Base-by-base conservation (phyloP, 1,140 invertebrate species). In the Drosophila repleta region DNA sequence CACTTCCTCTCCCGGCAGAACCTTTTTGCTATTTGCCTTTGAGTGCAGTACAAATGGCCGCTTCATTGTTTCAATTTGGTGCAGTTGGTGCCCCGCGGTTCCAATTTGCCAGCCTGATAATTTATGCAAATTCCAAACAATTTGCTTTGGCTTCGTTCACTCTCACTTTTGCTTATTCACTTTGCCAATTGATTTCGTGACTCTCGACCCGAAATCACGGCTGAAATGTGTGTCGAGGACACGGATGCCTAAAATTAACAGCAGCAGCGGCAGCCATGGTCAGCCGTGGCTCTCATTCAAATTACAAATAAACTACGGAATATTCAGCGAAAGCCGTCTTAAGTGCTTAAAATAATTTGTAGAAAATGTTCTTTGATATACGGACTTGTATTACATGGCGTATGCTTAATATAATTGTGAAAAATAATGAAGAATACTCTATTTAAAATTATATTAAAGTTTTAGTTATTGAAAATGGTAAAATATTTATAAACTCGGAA, bases 111-210 rank as follows among this genome's bases (percentile, higher is more conserved):
- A 35, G 32, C 37, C 58, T 55, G 70, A 84, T 84, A 87, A 84
- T 81, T 84, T 87, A 84, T 87, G 81, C 82, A 87, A 55, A 76
- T 74, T 72, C 63, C 69, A 53, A 53, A 67, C 64, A 79, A 81
- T 77, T 84, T 67, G 52, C 63, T 46, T 56, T 49, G 57, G 11
- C 21, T 17, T 18, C 45, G 4, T 3, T 10, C n/a, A 24, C 15
- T n/a, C 35, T n/a, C 21, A 32, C 58, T 74, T 78, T 69, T 64
- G 65, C 66, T 74, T 56, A 62, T 74, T 75, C 71, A 78, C 78
- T 82, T 76, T 76, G 63, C 45, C 64, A 81, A 84, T 87, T 84
- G 81, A 84, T 81, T 84, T 80, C 65, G 64, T 77, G 74, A 70
- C 77, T 81, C 52, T 79, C 72, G 60, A 73, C 70, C 74, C 61